Percentiles rank a stretch among this genome's conserved stretches.
phyloP scores from a whole-genome alignment of 2,797 vertebrate species.

The Myiotriccus ornatus region DNA sequence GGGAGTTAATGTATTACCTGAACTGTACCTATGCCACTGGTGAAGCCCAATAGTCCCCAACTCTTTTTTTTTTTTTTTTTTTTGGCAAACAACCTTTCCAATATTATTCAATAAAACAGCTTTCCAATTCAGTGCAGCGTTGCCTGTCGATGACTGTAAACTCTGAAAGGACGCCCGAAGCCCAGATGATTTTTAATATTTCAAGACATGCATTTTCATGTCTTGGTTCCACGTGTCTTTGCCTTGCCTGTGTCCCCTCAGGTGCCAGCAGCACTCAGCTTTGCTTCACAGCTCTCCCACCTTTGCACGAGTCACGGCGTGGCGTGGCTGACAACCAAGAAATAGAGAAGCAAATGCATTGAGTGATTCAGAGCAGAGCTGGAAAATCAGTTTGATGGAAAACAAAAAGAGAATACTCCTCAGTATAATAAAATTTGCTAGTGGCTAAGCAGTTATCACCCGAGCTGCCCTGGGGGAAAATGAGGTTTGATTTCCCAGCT shows the following conservation, averaged over 20 bases:
- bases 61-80: neutral
- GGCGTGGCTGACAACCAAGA: neutral
- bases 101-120: neutral
- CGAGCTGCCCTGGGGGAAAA: neutral
- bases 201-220: neutral
- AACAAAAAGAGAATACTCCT: neutral
- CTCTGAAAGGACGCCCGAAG: neutral
- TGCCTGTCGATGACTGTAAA: neutral
- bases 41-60: neutral
- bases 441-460: conserved; percentile 15
- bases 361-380: neutral
- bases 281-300: neutral
- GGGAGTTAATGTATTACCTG: neutral
- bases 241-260: neutral
- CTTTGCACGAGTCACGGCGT: neutral
- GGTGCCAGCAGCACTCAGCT: conserved; percentile 1
- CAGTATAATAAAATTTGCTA: neutral
- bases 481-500: neutral
- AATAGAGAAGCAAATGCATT: neutral
- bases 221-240: neutral
- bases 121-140: neutral
- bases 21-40: fast-evolving
- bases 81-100: neutral
- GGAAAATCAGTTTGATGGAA: conserved; percentile 12
- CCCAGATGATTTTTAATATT: neutral